Conservation (phyloP, 2,113 vertebrate species). For the Erpornis zantholeuca region DNA sequence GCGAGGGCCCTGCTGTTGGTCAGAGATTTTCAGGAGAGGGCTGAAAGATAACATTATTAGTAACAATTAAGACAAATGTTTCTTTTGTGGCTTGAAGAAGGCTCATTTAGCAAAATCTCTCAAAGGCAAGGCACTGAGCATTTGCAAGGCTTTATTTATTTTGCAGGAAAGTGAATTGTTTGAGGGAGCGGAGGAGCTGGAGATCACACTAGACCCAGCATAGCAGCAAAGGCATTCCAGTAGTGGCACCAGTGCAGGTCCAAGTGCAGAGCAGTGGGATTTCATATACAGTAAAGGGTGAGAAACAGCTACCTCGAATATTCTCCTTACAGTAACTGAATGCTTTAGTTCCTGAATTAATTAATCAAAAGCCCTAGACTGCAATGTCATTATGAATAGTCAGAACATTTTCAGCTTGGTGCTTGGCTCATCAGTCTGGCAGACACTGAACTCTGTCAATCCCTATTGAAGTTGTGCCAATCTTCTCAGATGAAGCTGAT, state of each 20-base stretch:
- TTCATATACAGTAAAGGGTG: neutral
- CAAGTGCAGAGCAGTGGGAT: neutral
- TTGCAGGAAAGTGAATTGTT: neutral
- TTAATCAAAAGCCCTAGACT: conserved; percentile 49
- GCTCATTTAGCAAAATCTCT: conserved; percentile 51
- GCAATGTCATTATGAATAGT: conserved; percentile 61
- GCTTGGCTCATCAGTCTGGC: conserved; percentile 59
- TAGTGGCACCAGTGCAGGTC: neutral
- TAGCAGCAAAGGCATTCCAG: neutral
- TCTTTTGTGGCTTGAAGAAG: conserved; percentile 21
- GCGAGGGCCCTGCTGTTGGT: neutral
- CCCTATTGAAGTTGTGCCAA: conserved; percentile 55
- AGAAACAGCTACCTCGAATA: neutral
- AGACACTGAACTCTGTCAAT: conserved; percentile 52
- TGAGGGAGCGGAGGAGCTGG: neutral
- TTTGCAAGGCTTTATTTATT: conserved; percentile 24
- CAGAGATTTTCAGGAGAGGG: conserved; percentile 7
- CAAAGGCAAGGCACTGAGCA: neutral
- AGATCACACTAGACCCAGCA: neutral
- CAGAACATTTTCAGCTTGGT: conserved; percentile 54
- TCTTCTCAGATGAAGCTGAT: conserved; percentile 59
- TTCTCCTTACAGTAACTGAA: conserved; percentile 15
- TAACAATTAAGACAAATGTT: conserved; percentile 61
- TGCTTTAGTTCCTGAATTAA: conserved; percentile 50
- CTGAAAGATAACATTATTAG: conserved; percentile 52